Base-by-base conservation (phyloP, 2,888 invertebrate genomes). In the Flexamia atlantica region DNA sequence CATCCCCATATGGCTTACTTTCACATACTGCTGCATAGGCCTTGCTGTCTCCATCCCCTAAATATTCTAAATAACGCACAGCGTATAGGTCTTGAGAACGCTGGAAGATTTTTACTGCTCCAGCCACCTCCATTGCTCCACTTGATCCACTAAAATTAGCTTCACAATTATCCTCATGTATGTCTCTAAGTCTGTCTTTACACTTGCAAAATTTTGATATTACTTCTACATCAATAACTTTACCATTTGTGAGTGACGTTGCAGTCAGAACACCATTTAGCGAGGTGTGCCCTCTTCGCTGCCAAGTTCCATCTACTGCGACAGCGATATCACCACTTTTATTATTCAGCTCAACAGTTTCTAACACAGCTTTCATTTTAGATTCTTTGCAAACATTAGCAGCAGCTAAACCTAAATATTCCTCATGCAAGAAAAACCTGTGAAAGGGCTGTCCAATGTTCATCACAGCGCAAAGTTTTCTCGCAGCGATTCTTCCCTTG, bases 61-160 rank as follows among this genome's bases (percentile, higher is more conserved):
- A 28, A 76, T 86, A 85, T 28, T 85, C 64, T 5, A 50, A 28
- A 53, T 85, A 85, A n/a, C 84, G 68, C 7, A 85, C 83, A 30
- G 81, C 79, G 70, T 85, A 79, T 46, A 17, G n/a, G 40, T 53
- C 25, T 32, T 74, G 28, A 14, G 86, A 85, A 42, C 85, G 72
- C 23, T 85, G 40, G 76, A 84, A 84, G 10, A 85, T 84, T 36
- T 85, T 53, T 42, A 72, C 25, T 25, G 83, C 84, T 36, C 86
- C 86, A 46, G 83, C 76, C 36, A 86, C 86, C 79, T 86, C 86
- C 86, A 86, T 86, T 12, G 83, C 83, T 32, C 85, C 86, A 82
- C 85, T 86, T 7, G 83, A 74, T n/a, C 85, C 84, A 70, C 60
- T 50, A 72, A 82, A 85, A 68, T 86, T 86, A 53, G 85, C 85